phyloP scores from a whole-genome alignment of 2,888 invertebrate species.

The Blomia tropicalis region DNA sequence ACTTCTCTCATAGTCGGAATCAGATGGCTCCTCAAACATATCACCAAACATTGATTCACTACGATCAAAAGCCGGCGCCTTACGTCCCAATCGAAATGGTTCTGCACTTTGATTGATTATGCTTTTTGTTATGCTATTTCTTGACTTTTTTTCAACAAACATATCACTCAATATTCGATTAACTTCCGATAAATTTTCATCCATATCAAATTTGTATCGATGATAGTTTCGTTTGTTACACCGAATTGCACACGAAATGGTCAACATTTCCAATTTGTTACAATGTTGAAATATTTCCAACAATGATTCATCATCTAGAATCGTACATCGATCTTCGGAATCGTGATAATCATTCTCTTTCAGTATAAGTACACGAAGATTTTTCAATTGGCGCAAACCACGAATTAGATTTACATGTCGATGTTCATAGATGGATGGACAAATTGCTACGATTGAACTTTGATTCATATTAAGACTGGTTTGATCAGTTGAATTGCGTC shows the following conservation, averaged over 20 bases:
- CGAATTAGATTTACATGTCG: background rate
- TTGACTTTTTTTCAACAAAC: background rate
- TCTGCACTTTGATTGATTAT: background rate
- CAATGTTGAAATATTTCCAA: constrained; percentile 12
- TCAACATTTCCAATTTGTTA: background rate
- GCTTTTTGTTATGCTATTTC: background rate
- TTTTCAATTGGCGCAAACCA: background rate
- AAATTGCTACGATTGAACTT: background rate
- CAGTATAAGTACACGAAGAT: constrained; percentile 1
- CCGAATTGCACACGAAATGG: background rate
- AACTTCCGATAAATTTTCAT: background rate
- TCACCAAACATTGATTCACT: constrained; percentile 6
- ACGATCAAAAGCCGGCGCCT: background rate
- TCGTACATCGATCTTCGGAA: background rate
- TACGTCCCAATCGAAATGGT: background rate
- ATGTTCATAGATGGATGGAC: background rate
- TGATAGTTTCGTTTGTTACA: background rate
- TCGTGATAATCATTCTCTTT: constrained; percentile 10
- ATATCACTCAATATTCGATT: background rate
- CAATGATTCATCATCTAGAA: constrained; percentile 19
- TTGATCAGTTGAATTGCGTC: background rate
- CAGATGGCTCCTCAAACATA: background rate
- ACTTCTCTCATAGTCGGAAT: background rate
- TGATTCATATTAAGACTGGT: background rate
- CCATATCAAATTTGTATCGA: background rate